Evolutionary conservation across 2,797 vertebrate species (phyloP).

Genomic region (Coilia nasus): DNA sequence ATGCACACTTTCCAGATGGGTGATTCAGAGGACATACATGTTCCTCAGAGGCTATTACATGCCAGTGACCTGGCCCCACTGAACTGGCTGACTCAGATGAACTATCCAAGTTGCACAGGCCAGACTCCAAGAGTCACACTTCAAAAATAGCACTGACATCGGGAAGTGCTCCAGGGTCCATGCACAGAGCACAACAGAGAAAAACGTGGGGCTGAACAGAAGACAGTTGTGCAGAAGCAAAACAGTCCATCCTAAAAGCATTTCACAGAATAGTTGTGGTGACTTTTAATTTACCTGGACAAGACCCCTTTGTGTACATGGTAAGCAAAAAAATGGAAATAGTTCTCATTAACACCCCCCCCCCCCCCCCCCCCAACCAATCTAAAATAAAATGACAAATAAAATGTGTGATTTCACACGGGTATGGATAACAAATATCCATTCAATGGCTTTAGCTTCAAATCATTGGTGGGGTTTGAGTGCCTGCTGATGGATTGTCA

Average conservation of each 20-base stretch:
- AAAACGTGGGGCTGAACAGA: neutral
- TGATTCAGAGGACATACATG: conserved; percentile 8
- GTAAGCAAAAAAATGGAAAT: too few species aligned
- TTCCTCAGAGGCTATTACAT: too few species aligned
- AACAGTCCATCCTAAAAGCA: too few species aligned
- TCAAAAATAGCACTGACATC: conserved; percentile 34
- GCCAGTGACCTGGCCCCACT: neutral
- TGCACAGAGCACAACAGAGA: neutral
- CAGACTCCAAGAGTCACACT: conserved; percentile 24
- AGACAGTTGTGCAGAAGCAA: neutral
- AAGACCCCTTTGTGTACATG: too few species aligned
- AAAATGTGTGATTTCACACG: neutral
- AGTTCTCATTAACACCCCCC: neutral
- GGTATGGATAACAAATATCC: conserved; percentile 3
- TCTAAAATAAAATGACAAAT: too few species aligned
- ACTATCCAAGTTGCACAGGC: neutral
- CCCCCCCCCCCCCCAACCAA: too few species aligned
- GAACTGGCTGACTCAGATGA: neutral
- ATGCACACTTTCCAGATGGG: neutral
- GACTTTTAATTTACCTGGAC: too few species aligned
- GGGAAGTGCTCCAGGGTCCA: conserved; percentile 14
- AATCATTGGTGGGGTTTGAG: conserved; percentile 1
- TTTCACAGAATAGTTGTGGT: too few species aligned
- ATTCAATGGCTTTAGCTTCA: neutral
- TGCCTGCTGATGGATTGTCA: conserved; percentile 8